Evolutionary conservation across 1,140 invertebrate genomes (phyloP), one percentile per base, ranked within the genome.

Genomic region (Drosophila sechellia): DNA sequence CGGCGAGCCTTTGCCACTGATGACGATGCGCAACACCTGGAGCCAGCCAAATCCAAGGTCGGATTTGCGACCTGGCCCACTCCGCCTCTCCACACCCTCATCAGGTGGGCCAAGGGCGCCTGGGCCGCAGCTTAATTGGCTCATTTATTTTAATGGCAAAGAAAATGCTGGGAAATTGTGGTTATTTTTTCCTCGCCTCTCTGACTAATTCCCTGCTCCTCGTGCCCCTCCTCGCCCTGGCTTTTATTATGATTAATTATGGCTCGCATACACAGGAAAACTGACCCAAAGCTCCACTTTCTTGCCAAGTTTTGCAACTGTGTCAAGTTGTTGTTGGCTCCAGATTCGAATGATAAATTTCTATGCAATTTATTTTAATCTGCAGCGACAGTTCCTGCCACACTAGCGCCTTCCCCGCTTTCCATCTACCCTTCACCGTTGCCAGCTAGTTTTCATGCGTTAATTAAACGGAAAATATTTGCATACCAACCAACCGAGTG

Each of bases 391-490:
- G 84, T 52, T 46, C 34, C 49, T 40, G 64, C 59, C 61, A 45
- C 48, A 49, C 46, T 58, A 53, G 22, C 20, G 45, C 17, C 6
- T 8, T 6, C 15, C 45, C 22, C 13, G 3, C 20, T 10, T 5
- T 4, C 39, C 13, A 8, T n/a, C 22, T 1, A 13, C 42, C 27
- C 10, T 5, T 37, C 46, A 50, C 48, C 43, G 31, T 34, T 34
- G 40, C 5, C 50, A 68, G 70, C 74, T 65, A 79, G 79, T 81
- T 83, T 76, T 60, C 83, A 79, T 89, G 72, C 83, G 85, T 89
- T 87, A 87, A 87, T 87, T 87, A 87, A 87, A 87, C 77, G 79
- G 79, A 89, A 87, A 89, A 87, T 89, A 87, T 87, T 87, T 79
- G 79, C 84, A 89, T 81, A 68, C 20, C 17, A 20, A 25, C 34